Conservation (phyloP, 2,113 vertebrate genomes). For the Proteles cristata region DNA sequence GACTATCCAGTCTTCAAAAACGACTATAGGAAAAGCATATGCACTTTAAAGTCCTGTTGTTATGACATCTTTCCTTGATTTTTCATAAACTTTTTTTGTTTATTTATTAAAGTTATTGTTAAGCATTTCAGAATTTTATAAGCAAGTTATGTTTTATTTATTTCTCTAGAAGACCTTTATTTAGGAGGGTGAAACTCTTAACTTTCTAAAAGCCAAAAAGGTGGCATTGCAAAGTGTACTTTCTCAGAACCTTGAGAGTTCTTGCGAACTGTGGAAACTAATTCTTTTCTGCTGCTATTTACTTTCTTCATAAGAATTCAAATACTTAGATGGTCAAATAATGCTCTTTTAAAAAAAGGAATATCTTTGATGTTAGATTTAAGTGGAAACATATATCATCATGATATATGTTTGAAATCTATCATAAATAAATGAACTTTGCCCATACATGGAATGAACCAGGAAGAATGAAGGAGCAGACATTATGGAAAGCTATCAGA, state of each 20-base stretch:
- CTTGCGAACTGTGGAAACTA: background rate
- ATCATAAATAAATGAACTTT: background rate
- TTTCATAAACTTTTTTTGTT: background rate
- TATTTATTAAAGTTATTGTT: background rate
- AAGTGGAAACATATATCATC: background rate
- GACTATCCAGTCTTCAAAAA: background rate
- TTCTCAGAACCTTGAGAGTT: background rate
- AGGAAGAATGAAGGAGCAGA: background rate
- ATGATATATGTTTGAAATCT: background rate
- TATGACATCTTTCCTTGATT: background rate
- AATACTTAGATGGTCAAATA: background rate
- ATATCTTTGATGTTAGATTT: background rate
- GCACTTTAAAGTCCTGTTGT: background rate
- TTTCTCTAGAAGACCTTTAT: background rate
- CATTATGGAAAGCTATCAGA: background rate
- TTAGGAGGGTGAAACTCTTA: background rate
- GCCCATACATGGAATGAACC: too few species aligned
- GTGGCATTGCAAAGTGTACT: background rate
- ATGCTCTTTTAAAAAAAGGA: background rate
- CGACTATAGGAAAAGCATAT: background rate
- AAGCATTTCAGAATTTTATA: background rate
- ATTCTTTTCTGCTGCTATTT: background rate
- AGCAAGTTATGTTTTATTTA: background rate
- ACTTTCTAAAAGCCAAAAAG: background rate
- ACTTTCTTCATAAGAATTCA: background rate